Evolutionary conservation across 1,140 invertebrate species (phyloP).

Genomic region (Sinella curviseta): DNA sequence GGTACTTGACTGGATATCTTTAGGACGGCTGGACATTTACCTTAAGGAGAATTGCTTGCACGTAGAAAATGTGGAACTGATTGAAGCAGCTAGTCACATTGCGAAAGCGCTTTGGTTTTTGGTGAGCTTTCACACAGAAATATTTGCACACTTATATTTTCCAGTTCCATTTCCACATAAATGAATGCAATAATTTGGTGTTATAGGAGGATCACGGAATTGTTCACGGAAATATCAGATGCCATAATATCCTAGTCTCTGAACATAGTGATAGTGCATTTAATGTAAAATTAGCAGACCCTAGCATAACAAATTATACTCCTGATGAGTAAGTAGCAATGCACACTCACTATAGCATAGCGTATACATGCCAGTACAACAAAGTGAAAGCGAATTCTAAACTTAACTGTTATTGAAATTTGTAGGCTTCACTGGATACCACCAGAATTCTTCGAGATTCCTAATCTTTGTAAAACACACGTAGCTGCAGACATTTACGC

Average conservation of each 20-base stretch:
- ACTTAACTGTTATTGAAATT: not conserved
- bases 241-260: constrained; percentile 75
- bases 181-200: constrained; percentile 27
- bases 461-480: constrained; percentile 65
- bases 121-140: constrained; percentile 35
- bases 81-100: constrained; percentile 60
- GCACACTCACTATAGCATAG: constrained; percentile 42
- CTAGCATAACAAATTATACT: constrained; percentile 65
- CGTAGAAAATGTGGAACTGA: constrained; percentile 69
- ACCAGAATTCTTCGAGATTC: constrained; percentile 71
- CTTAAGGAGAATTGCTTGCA: constrained; percentile 37
- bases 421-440: constrained; percentile 81
- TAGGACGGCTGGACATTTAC: constrained; percentile 76
- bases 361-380: not conserved
- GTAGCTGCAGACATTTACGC: constrained; percentile 80
- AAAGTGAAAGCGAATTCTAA: no score
- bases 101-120: constrained; percentile 49
- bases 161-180: not conserved
- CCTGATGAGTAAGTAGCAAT: constrained; percentile 69
- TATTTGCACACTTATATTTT: not conserved
- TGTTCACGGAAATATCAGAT: constrained; percentile 82
- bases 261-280: constrained; percentile 67
- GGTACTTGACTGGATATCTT: constrained; percentile 74
- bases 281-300: constrained; percentile 76
- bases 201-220: constrained; percentile 72